Percentiles rank a stretch among this genome's conserved stretches.
phyloP scores from a whole-genome alignment of 2,797 vertebrate species.

The Pipistrellus nathusii region DNA sequence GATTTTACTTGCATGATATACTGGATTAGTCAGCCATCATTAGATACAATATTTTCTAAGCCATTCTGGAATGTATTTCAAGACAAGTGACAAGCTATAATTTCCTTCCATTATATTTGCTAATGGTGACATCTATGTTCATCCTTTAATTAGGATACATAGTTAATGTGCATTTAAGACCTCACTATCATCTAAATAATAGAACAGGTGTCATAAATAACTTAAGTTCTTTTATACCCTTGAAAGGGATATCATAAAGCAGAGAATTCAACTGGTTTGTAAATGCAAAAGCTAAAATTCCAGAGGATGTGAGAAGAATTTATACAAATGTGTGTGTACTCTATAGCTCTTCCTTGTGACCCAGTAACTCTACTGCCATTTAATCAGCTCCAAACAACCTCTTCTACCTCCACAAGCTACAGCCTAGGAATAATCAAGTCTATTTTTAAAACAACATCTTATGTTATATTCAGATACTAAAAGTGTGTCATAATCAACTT shows the following conservation, averaged over 20 bases:
- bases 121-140: slow-evolving; percentile 81
- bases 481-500: slow-evolving; percentile 69
- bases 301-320: not conserved
- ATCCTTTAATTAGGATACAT: slow-evolving; percentile 80
- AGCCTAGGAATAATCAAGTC: slow-evolving; percentile 63
- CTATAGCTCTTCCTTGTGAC: not conserved
- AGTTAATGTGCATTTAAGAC: slow-evolving; percentile 56
- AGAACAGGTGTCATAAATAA: slow-evolving; percentile 56
- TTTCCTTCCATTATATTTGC: slow-evolving; percentile 80
- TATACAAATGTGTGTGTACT: not conserved
- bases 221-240: slow-evolving; percentile 48
- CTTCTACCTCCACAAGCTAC: slow-evolving; percentile 39
- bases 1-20: not conserved
- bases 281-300: slow-evolving; percentile 7
- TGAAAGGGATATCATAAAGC: slow-evolving; percentile 62
- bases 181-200: slow-evolving; percentile 65
- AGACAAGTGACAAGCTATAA: slow-evolving; percentile 77
- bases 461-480: slow-evolving; percentile 71
- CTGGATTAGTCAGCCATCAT: slow-evolving; percentile 66
- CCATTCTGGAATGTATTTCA: slow-evolving; percentile 63
- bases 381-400: slow-evolving; percentile 62
- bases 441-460: slow-evolving; percentile 71
- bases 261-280: slow-evolving; percentile 42
- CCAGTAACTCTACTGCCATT: not conserved
- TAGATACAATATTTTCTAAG: slow-evolving; percentile 66